These are phyloP conservation scores for Diplosoma virens DNA, from an alignment of 23 tunicate genomes.

Conservation along the genomic window DNA sequence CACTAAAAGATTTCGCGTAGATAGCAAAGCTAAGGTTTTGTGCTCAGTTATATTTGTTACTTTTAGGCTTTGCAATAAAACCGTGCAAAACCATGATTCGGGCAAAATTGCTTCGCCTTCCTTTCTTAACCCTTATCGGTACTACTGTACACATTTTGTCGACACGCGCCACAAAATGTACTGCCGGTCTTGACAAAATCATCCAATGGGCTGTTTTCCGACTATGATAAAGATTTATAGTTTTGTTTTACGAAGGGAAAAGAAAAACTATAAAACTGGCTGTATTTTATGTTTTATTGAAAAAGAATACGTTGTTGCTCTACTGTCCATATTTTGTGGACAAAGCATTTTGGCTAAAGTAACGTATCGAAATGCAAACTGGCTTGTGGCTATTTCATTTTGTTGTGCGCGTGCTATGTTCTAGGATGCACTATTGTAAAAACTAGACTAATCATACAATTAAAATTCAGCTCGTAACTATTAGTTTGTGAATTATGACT, in stretches of 20 bases:
- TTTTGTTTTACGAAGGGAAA: neutral
- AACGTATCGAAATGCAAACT: neutral
- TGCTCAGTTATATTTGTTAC: too few relatives aligned
- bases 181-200: neutral
- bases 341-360: neutral
- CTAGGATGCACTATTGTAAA: neutral
- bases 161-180: too few relatives aligned
- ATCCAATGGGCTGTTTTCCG: neutral
- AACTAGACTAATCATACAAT: neutral
- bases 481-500: neutral
- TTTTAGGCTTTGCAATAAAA: too few relatives aligned
- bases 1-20: too few relatives aligned
- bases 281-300: neutral
- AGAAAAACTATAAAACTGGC: neutral
- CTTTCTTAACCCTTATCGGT: too few relatives aligned
- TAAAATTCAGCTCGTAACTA: neutral
- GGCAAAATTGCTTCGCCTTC: too few relatives aligned
- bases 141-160: too few relatives aligned
- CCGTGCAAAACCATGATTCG: too few relatives aligned
- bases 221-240: neutral
- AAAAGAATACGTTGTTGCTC: neutral
- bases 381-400: neutral
- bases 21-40: too few relatives aligned
- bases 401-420: neutral
- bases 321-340: too few relatives aligned